Evolutionary conservation across 2,888 invertebrate genomes (phyloP).

Genomic region (Rhogogaster chlorosoma): DNA sequence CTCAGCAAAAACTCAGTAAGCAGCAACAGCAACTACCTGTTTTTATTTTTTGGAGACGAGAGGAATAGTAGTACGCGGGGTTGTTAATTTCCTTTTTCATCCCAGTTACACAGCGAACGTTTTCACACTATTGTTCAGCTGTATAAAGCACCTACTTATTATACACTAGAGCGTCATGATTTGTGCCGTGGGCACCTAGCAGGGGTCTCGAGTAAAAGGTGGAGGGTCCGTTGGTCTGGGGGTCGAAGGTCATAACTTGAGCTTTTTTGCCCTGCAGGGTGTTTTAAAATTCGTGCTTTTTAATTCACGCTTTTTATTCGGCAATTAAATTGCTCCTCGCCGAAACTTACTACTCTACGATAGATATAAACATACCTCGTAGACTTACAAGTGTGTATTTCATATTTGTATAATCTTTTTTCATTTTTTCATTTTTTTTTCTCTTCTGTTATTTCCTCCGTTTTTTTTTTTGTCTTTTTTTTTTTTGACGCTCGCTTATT

Average conservation of each 20-base stretch:
- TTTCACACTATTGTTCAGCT: conserved; percentile 36
- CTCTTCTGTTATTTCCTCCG: neutral
- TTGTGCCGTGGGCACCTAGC: conserved; percentile 19
- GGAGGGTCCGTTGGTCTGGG: conserved; percentile 29
- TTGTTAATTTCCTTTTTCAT: conserved; percentile 27
- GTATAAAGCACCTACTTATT: conserved; percentile 30
- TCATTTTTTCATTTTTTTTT: neutral
- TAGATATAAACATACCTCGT: neutral
- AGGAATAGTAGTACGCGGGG: neutral
- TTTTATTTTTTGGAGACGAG: neutral
- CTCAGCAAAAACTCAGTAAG: neutral
- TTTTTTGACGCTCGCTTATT: neutral
- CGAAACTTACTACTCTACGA: neutral
- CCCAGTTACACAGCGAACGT: neutral
- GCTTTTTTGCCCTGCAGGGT: neutral
- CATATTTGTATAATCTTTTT: neutral
- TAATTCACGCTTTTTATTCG: conserved; percentile 10
- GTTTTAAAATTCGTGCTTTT: conserved; percentile 29
- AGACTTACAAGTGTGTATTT: neutral
- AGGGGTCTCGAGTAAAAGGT: conserved; percentile 27
- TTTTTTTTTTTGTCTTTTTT: neutral
- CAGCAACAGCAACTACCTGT: conserved; percentile 38
- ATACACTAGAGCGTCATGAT: conserved; percentile 46
- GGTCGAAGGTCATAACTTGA: conserved; percentile 45
- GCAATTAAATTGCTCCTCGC: neutral